phyloP scores from a whole-genome alignment of 2,888 invertebrate genomes.

The Zonitis immaculata region DNA sequence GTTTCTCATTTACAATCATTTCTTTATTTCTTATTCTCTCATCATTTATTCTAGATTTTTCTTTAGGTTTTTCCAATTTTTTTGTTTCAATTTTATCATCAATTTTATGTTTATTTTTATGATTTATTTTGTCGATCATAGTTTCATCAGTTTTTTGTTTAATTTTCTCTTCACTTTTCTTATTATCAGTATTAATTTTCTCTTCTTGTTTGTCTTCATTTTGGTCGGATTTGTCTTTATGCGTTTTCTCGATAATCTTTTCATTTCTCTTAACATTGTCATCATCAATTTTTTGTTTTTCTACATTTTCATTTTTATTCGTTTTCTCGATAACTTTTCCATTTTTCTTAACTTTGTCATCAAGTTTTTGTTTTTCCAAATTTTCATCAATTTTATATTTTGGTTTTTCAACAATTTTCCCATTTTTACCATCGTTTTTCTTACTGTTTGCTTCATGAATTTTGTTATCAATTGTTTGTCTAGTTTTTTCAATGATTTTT shows the following conservation, averaged over 20 bases:
- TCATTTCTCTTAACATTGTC: too few relatives aligned
- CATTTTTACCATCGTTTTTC: not conserved
- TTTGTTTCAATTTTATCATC: not conserved
- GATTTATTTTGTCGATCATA: too few relatives aligned
- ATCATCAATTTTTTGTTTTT: too few relatives aligned
- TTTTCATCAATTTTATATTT: not conserved
- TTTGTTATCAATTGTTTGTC: not conserved
- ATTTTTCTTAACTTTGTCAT: not conserved
- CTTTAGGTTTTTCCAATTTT: not conserved
- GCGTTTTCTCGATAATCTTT: not conserved
- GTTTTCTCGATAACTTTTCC: not conserved
- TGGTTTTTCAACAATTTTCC: not conserved
- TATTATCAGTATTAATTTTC: not conserved
- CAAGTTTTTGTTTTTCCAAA: constrained; percentile 3
- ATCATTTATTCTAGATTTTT: not conserved
- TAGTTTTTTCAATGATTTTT: not conserved
- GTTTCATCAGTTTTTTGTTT: not conserved
- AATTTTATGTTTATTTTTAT: not conserved
- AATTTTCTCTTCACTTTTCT: too few relatives aligned
- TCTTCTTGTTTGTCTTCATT: not conserved
- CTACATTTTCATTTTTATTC: too few relatives aligned
- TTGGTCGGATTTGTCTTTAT: not conserved
- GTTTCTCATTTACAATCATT: not conserved
- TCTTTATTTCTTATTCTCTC: not conserved
- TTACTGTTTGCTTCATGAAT: too few relatives aligned